These are phyloP conservation scores for Sclerurus mexicanus DNA, from an alignment of 2,113 vertebrate genomes.

Conservation along the genomic window DNA sequence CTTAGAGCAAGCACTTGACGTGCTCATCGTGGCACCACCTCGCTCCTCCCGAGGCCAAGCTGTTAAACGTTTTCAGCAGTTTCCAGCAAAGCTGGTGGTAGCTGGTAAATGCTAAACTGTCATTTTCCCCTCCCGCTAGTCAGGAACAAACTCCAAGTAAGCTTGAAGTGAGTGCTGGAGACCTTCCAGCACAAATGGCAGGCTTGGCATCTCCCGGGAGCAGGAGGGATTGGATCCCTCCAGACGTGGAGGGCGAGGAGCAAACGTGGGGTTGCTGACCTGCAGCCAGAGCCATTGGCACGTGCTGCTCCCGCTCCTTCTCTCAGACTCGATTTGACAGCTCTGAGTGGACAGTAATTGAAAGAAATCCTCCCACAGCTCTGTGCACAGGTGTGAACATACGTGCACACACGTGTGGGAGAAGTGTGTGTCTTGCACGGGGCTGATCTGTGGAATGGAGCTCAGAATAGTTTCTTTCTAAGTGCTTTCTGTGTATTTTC, in stretches of 20 bases:
- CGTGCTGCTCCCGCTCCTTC: not conserved
- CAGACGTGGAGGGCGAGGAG: not conserved
- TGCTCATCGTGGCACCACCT: not conserved
- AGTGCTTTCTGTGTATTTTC: not conserved
- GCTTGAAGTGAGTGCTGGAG: not conserved
- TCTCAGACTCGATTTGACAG: not conserved
- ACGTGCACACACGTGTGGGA: fast-evolving
- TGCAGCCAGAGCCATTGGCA: not conserved
- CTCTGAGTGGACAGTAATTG: not conserved
- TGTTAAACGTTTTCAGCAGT: not conserved
- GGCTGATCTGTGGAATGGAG: not conserved
- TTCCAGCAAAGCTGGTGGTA: not conserved
- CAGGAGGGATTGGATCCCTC: not conserved
- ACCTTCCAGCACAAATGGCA: not conserved
- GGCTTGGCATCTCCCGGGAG: not conserved
- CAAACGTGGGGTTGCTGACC: no score
- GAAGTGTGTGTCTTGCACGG: not conserved
- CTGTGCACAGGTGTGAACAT: not conserved
- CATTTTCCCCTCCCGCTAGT: not conserved
- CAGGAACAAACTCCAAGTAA: not conserved
- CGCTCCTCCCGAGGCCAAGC: not conserved
- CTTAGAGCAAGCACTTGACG: not conserved
- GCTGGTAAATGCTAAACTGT: not conserved
- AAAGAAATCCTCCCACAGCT: not conserved
- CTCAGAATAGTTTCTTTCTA: not conserved